phyloP scores from a whole-genome alignment of 2,797 vertebrate genomes.

The Crotalus adamanteus region DNA sequence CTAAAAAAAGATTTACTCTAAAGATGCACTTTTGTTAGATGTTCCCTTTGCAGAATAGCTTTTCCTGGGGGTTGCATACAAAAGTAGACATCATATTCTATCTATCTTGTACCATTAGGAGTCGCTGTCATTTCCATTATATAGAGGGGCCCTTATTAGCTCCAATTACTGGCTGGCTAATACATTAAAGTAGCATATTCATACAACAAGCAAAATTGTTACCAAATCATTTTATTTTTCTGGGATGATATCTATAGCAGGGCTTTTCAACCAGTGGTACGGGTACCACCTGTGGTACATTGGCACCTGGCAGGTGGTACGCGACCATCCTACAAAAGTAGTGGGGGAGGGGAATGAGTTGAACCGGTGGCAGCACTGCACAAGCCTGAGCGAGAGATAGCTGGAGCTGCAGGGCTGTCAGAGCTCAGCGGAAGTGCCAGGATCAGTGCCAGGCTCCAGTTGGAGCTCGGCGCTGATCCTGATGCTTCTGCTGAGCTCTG shows the following conservation, averaged over 20 bases:
- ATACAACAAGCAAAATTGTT: neutral
- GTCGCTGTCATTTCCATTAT: neutral
- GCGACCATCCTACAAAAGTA: too few relatives aligned
- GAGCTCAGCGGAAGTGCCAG: too few relatives aligned
- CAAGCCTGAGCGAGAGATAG: too few relatives aligned
- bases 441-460: too few relatives aligned
- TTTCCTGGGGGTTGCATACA: neutral
- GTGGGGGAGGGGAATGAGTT: too few relatives aligned
- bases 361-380: too few relatives aligned
- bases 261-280: too few relatives aligned
- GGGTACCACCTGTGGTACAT: too few relatives aligned
- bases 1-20: neutral
- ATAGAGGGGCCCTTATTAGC: neutral
- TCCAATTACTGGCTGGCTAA: neutral
- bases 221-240: neutral
- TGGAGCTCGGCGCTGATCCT: too few relatives aligned
- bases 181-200: neutral
- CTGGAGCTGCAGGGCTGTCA: too few relatives aligned
- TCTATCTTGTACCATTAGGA: neutral
- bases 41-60: neutral
- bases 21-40: neutral
- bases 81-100: neutral
- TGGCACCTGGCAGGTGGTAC: too few relatives aligned
- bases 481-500: too few relatives aligned
- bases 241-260: neutral